Percentiles rank a stretch among this genome's conserved stretches.
These are phyloP conservation scores for Tapera naevia DNA, from an alignment of 2,797 vertebrate genomes.

Conservation along the genomic window DNA sequence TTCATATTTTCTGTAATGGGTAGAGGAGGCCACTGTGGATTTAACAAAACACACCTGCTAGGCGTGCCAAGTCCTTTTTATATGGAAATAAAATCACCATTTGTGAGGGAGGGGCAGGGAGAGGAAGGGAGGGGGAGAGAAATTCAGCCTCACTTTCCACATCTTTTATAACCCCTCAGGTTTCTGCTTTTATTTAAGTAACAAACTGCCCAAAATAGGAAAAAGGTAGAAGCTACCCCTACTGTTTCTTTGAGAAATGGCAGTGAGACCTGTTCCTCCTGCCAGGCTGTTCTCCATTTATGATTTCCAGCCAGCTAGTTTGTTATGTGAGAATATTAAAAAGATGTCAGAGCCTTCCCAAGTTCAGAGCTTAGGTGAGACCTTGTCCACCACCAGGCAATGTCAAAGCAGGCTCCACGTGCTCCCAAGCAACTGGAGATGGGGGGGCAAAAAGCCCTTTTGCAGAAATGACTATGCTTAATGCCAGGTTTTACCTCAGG, in stretches of 20 bases:
- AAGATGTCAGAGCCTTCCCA: neutral
- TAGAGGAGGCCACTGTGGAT: fast-evolving
- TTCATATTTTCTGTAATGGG: neutral
- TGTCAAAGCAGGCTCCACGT: neutral
- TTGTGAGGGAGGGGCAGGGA: neutral
- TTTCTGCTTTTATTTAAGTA: constrained; percentile 5
- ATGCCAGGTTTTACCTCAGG: neutral
- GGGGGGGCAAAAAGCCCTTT: neutral
- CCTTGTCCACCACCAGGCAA: neutral
- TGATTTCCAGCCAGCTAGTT: neutral
- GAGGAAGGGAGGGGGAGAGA: neutral
- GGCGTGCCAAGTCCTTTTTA: neutral
- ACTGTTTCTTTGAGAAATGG: neutral
- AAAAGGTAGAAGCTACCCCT: neutral
- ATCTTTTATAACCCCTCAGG: neutral
- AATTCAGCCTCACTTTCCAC: neutral
- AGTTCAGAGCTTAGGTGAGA: neutral
- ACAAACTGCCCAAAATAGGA: neutral
- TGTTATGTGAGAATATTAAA: neutral
- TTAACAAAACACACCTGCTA: neutral
- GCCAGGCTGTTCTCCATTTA: neutral
- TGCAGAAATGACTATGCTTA: neutral
- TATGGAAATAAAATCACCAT: neutral
- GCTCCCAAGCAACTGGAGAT: neutral
- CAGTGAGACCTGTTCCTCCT: neutral